Evolutionary conservation across 2,888 invertebrate species (phyloP), one percentile per base, ranked within the genome.

Genomic region (Meliscaeva auricollis): DNA sequence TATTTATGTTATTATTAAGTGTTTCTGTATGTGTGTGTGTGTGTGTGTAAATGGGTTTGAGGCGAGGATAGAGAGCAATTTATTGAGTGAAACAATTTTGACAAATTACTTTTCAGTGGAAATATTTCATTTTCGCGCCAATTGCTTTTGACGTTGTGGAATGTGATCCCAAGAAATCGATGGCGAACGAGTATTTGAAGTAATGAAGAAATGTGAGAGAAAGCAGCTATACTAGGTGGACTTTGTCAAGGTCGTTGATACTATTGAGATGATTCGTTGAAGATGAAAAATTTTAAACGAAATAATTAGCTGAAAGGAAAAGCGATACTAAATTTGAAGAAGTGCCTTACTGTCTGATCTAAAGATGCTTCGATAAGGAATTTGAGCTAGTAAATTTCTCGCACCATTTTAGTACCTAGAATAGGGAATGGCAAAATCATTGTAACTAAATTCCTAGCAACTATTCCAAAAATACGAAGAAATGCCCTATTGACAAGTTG

Each of bases 41-140:
- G 17, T 38, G 41, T 5, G 20, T 58, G 11, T n/a, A n/a, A n/a
- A n/a, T n/a, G 32, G 11, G 26, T 32, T 35, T 15, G 35, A 58
- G 20, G 22, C 26, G 22, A 41, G 52, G 44, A 9, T 38, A 9
- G 38, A 13, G 2, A 56, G 3, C 17, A 56, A 17, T 11, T 17
- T 17, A 38, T 58, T 58, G 35, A 58, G 72, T 72, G 41, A 48
- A 56, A 32, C 17, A 44, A 13, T 60, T 74, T 69, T 69, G 73
- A 74, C 60, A 76, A 76, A 69, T 66, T 48, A 48, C 50, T 48
- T 56, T 58, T 54, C 20, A 17, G n/a, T 62, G 22, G 44, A 38
- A 48, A 11, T 35, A 48, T 76, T 69, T 69, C 32, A 41, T 44
- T 76, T 50, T 69, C 38, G 30, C 58, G 20, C 66, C 35, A 50